A percentile compares a stretch with the other conserved stretches of the same genome.
phyloP scores from a whole-genome alignment of 2,797 vertebrate species.

The Buceros bicornis region DNA sequence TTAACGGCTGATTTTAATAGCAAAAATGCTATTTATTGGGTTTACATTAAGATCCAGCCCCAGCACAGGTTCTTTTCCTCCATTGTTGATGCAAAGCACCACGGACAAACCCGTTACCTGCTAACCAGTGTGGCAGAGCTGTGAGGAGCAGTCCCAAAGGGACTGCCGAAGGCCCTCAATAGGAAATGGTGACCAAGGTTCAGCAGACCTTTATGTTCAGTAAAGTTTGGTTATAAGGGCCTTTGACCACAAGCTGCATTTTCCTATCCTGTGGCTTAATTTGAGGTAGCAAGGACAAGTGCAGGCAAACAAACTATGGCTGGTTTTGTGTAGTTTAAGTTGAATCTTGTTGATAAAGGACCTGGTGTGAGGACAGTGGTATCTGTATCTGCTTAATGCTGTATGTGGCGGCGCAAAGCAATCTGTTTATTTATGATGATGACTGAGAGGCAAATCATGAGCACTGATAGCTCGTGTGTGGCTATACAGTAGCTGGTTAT shows the following conservation, averaged over 20 bases:
- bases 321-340: not conserved
- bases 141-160: not conserved
- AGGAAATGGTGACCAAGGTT: not conserved
- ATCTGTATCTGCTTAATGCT: not conserved
- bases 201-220: not conserved
- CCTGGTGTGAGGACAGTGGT: not conserved
- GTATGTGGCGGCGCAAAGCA: not conserved
- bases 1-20: not conserved
- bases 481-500: not conserved
- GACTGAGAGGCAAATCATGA: not conserved
- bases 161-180: not conserved
- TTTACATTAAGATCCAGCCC: not conserved
- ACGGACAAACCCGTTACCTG: rapidly evolving
- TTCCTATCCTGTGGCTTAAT: not conserved
- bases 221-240: not conserved
- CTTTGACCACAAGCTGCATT: not conserved
- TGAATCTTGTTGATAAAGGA: not conserved
- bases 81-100: not conserved
- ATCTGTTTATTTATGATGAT: not conserved
- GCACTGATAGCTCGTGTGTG: not conserved
- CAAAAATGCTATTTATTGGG: not conserved
- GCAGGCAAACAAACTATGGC: not conserved
- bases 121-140: not conserved
- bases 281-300: not conserved
- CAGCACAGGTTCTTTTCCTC: not conserved